These are phyloP conservation scores for Sturnus vulgaris DNA, from an alignment of 2,113 vertebrate genomes.

Conservation along the genomic window DNA sequence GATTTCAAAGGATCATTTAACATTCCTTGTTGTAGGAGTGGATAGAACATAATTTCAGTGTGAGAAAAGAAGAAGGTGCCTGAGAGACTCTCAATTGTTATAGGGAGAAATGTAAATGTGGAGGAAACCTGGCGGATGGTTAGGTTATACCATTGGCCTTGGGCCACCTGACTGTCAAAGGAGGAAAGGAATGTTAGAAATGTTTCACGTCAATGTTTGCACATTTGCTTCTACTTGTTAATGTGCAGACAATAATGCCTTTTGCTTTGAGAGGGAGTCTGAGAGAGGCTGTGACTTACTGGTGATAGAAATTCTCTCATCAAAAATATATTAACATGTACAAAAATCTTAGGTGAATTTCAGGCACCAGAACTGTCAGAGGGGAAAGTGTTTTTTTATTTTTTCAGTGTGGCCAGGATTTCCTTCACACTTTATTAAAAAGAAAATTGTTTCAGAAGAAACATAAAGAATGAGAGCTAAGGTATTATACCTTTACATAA, in stretches of 20 bases:
- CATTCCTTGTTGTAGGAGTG: background rate
- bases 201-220: background rate
- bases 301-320: background rate
- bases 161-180: background rate
- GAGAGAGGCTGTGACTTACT: background rate
- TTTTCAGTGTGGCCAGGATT: background rate
- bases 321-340: background rate
- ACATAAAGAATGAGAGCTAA: background rate
- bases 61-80: background rate
- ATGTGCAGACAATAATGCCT: background rate
- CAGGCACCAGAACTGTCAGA: background rate
- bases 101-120: background rate
- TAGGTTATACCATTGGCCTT: background rate
- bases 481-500: background rate
- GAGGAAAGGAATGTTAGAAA: background rate
- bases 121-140: background rate
- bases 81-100: fast-evolving
- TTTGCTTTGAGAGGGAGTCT: background rate
- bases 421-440: background rate
- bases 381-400: background rate
- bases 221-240: background rate
- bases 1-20: background rate
- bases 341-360: background rate
- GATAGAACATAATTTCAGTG: background rate
- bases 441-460: background rate